These are phyloP conservation scores for Eugnorisma glareosa DNA, from an alignment of 2,888 invertebrate species.

Conservation along the genomic window DNA sequence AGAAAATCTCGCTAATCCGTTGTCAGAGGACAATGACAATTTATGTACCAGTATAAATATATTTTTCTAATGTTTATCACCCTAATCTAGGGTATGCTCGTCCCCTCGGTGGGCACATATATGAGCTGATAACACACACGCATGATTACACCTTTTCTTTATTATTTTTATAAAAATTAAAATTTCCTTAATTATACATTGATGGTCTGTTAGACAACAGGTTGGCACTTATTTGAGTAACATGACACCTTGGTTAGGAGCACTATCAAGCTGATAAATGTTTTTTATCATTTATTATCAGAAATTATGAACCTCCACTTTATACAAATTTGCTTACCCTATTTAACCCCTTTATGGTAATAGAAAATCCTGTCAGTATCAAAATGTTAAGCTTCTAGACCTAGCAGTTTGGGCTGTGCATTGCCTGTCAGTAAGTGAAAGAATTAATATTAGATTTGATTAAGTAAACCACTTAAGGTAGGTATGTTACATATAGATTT, in stretches of 20 bases:
- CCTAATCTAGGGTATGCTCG: no score
- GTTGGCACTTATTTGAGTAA: background rate
- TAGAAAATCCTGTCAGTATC: background rate
- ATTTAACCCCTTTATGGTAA: background rate
- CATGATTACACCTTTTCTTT: no score
- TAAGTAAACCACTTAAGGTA: background rate
- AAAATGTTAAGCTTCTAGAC: background rate
- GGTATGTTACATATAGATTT: background rate
- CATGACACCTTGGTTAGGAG: background rate
- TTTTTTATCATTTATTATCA: background rate
- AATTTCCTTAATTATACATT: background rate
- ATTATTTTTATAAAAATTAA: no score
- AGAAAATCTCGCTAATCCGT: no score
- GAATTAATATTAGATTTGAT: background rate
- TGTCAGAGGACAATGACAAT: no score
- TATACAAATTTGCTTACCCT: background rate
- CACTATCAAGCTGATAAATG: background rate
- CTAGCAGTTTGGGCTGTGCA: background rate
- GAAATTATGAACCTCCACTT: background rate
- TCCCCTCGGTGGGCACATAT: no score
- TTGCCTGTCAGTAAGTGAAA: background rate
- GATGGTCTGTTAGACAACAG: background rate
- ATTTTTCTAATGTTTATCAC: no score
- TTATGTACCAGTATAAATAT: no score
- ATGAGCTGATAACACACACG: no score